A percentile compares a stretch with the other conserved stretches of the same genome.
Conservation (phyloP, 2,888 invertebrate genomes). For the Cinara cedri region DNA sequence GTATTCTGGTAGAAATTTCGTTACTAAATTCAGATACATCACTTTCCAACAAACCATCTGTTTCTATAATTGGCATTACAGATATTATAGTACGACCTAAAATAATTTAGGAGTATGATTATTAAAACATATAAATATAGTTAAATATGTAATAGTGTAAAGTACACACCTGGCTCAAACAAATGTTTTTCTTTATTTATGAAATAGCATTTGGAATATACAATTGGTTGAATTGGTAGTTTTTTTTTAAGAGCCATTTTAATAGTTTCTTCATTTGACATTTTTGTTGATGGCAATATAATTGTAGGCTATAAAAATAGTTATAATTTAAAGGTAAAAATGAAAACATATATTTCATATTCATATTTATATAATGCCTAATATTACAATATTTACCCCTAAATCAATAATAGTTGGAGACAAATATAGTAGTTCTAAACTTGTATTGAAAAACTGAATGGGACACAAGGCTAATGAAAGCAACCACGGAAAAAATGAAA, state of each 20-base stretch:
- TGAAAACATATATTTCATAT: neutral
- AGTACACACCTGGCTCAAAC: constrained; percentile 41
- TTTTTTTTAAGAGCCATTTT: constrained; percentile 41
- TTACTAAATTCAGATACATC: constrained; percentile 15
- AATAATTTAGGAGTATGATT: neutral
- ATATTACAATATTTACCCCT: neutral
- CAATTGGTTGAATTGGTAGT: constrained; percentile 46
- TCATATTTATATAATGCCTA: too few relatives aligned
- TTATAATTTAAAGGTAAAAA: neutral
- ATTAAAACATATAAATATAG: neutral
- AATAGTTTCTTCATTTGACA: constrained; percentile 42
- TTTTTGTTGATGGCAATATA: constrained; percentile 9
- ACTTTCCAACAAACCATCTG: constrained; percentile 26
- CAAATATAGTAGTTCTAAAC: constrained; percentile 18
- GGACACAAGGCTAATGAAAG: constrained; percentile 22
- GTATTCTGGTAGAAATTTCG: constrained; percentile 25
- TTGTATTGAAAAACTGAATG: constrained; percentile 18
- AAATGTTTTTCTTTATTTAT: constrained; percentile 43
- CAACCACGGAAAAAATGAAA: constrained; percentile 52
- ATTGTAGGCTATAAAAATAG: constrained; percentile 22
- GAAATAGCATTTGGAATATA: constrained; percentile 48
- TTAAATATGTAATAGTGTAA: neutral
- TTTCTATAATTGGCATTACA: constrained; percentile 46
- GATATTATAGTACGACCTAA: constrained; percentile 47
- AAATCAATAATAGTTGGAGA: constrained; percentile 17